Percentiles rank a stretch among this genome's conserved stretches.
phyloP scores from a whole-genome alignment of 2,888 invertebrate genomes.

The Drosophila nigricruria region DNA sequence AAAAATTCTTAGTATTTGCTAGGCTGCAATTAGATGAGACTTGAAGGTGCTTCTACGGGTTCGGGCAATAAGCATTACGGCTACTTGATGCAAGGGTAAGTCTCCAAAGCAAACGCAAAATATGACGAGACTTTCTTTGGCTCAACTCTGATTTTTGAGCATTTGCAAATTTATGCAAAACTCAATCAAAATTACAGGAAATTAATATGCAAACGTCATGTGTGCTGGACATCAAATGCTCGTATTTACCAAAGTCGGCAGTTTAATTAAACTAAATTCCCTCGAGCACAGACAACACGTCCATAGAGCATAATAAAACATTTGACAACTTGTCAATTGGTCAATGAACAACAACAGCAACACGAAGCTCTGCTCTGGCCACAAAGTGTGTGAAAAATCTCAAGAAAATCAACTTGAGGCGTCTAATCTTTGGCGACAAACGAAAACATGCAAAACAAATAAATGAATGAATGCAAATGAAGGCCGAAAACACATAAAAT shows the following conservation, averaged over 20 bases:
- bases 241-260: constrained; percentile 29
- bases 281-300: constrained; percentile 20
- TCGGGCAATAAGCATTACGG: constrained; percentile 36
- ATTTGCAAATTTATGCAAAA: constrained; percentile 55
- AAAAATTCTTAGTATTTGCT: constrained; percentile 67
- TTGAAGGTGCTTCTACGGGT: constrained; percentile 3
- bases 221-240: constrained; percentile 24
- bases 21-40: constrained; percentile 57
- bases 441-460: constrained; percentile 43
- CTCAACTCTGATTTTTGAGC: constrained; percentile 1
- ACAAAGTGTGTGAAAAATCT: constrained; percentile 38
- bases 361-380: no score
- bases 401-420: constrained; percentile 38
- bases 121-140: neutral
- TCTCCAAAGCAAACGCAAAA: neutral
- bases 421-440: constrained; percentile 23
- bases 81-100: constrained; percentile 3
- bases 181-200: constrained; percentile 62
- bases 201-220: constrained; percentile 59
- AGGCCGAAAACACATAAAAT: constrained; percentile 64
- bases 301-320: constrained; percentile 40
- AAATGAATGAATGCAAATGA: constrained; percentile 58
- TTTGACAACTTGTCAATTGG: constrained; percentile 68
- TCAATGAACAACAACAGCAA: neutral
- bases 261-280: constrained; percentile 72